Conservation (phyloP, 1,140 invertebrate genomes). For the Melanaphis sacchari region DNA sequence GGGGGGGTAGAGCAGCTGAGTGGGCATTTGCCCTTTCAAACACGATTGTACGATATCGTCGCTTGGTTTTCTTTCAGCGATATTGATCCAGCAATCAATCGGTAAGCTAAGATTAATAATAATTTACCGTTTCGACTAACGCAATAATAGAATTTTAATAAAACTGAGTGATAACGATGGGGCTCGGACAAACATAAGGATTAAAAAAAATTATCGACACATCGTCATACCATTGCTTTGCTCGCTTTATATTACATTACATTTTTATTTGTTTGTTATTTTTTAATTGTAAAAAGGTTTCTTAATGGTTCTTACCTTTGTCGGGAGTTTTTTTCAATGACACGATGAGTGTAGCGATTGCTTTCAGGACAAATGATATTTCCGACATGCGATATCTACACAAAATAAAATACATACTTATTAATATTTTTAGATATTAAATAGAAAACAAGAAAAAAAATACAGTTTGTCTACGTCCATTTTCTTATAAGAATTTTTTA, state of each 20-base stretch:
- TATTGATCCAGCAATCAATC: background rate
- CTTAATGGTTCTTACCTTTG: slow-evolving; percentile 71
- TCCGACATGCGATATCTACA: slow-evolving; percentile 90
- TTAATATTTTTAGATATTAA: background rate
- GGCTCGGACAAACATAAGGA: too few relatives aligned
- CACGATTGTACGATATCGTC: background rate
- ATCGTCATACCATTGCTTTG: background rate
- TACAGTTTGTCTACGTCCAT: background rate
- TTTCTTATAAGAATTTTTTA: background rate
- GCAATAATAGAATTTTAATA: background rate
- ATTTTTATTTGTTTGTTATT: background rate
- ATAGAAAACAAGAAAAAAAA: background rate
- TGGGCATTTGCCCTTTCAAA: background rate
- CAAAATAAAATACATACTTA: slow-evolving; percentile 59
- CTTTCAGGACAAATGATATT: slow-evolving; percentile 96
- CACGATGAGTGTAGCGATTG: slow-evolving; percentile 88
- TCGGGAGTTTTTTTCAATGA: slow-evolving; percentile 91
- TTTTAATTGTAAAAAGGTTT: background rate
- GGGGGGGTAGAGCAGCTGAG: too few relatives aligned
- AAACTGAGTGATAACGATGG: background rate
- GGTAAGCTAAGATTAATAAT: background rate
- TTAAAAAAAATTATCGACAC: background rate
- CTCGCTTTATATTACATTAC: background rate
- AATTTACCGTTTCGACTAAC: background rate
- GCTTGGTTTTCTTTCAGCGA: background rate